Evolutionary conservation across 2,113 vertebrate genomes (phyloP).

Genomic region (Varanus komodoensis): DNA sequence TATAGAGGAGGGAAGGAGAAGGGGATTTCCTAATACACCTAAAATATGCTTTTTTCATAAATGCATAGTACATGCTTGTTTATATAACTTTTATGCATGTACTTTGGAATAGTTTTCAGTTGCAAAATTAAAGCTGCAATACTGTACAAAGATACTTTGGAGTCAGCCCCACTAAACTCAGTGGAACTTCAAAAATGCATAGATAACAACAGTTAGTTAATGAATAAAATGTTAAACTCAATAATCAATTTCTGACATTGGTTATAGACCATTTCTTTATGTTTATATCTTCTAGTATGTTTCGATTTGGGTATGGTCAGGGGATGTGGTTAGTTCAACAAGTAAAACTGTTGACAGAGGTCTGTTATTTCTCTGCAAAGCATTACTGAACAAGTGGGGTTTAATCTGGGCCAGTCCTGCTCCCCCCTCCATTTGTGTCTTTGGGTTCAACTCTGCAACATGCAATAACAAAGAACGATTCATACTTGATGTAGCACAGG

Average conservation of each 20-base stretch:
- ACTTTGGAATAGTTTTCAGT: neutral
- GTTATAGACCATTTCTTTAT: neutral
- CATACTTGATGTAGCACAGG: neutral
- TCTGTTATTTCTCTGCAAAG: neutral
- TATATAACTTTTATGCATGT: neutral
- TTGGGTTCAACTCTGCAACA: neutral
- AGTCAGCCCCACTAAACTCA: neutral
- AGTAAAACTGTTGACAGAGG: neutral
- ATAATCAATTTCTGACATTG: neutral
- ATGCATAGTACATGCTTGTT: constrained; percentile 5
- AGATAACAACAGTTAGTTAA: neutral
- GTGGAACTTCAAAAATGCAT: neutral
- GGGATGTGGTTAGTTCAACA: neutral
- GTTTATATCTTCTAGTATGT: neutral
- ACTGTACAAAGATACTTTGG: neutral
- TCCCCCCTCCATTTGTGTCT: neutral
- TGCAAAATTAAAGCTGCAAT: neutral
- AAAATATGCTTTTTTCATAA: constrained; percentile 33
- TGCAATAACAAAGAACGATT: no score
- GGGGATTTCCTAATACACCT: constrained; percentile 20
- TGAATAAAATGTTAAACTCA: neutral
- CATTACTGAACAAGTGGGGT: neutral
- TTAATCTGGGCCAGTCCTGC: neutral
- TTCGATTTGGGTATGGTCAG: neutral
- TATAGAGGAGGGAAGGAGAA: neutral